Evolutionary conservation across 2,888 invertebrate genomes (phyloP), one percentile per base, ranked within the genome.

Genomic region (Podabrus alpinus): DNA sequence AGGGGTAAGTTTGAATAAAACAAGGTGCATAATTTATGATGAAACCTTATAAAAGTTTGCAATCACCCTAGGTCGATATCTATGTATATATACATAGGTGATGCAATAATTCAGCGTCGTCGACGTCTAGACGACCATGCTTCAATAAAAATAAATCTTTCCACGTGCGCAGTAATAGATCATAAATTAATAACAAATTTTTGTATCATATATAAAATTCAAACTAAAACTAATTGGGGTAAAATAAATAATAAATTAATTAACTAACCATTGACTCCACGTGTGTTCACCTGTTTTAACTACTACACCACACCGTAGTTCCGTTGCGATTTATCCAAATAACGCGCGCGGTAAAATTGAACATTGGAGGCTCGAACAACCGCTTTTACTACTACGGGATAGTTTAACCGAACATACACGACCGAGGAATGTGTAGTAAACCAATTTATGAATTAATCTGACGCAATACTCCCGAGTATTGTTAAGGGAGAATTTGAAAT

Each of bases 331-430:
- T 60, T 59, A 59, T 66, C 71, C 71, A 59, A 67, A 67, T 68
- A 24, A 67, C 72, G 72, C 72, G 72, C 72, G 72, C 72, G 72
- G 68, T 64, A 72, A 72, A 72, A 72, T 72, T 68, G 68, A 15
- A 15, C 17, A 17, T 24, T 60, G 29, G 67, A 15, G 15, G 68
- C 60, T 45, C 60, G 60, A 24, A 45, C 72, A 29, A 24, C 24
- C 15, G 67, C 66, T 68, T 59, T 72, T 72, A 72, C 68, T 68
- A 72, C 25, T n/a, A 61, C 29, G 45, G 29, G 11, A 24, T 72
- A 72, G 62, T 68, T 62, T 10, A 15, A 29, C n/a, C 72, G 72
- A 72, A 68, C 15, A 15, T 72, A 7, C 68, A 68, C 72, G 72
- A 72, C 45, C 1, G 16, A 29, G 15, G 16, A 16, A 67, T 15